A percentile compares a stretch with the other conserved stretches of the same genome.
Conservation (phyloP, 2,888 invertebrate species). For the Dynastes maya region DNA sequence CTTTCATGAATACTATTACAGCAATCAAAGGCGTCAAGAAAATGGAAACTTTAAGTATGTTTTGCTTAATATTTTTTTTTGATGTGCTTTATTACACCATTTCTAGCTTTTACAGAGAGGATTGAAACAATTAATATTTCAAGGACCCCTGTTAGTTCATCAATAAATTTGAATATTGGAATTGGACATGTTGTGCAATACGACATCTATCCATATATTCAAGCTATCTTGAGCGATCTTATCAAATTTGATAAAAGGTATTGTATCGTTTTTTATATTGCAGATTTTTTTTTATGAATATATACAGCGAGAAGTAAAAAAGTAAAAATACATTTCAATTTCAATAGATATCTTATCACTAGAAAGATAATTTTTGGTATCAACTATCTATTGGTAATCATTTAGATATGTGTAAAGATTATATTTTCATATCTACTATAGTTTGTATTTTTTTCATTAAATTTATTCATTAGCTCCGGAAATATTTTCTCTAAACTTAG, state of each 20-base stretch:
- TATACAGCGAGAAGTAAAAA: too few species aligned
- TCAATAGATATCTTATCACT: too few species aligned
- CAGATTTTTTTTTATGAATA: not conserved
- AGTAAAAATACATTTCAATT: too few species aligned
- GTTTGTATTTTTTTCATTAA: too few species aligned
- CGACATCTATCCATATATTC: slow-evolving; percentile 32
- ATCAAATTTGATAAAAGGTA: slow-evolving; percentile 39
- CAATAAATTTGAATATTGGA: slow-evolving; percentile 10
- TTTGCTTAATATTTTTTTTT: not conserved
- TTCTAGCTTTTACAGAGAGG: slow-evolving; percentile 2
- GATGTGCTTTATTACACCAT: not conserved
- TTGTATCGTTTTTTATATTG: not conserved
- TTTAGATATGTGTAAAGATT: too few species aligned
- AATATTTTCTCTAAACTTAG: too few species aligned
- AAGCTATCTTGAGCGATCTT: slow-evolving; percentile 9
- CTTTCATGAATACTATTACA: slow-evolving; percentile 24
- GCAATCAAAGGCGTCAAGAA: slow-evolving; percentile 3
- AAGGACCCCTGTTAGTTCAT: not conserved
- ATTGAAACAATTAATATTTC: slow-evolving; percentile 15
- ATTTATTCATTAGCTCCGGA: too few species aligned
- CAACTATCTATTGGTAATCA: too few species aligned
- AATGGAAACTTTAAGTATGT: not conserved
- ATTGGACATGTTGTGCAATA: slow-evolving; percentile 37
- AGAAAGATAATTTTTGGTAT: too few species aligned
- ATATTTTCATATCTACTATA: too few species aligned